These are phyloP conservation scores for Drosophila pectinifera DNA, from an alignment of 1,140 invertebrate species.

Conservation along the genomic window DNA sequence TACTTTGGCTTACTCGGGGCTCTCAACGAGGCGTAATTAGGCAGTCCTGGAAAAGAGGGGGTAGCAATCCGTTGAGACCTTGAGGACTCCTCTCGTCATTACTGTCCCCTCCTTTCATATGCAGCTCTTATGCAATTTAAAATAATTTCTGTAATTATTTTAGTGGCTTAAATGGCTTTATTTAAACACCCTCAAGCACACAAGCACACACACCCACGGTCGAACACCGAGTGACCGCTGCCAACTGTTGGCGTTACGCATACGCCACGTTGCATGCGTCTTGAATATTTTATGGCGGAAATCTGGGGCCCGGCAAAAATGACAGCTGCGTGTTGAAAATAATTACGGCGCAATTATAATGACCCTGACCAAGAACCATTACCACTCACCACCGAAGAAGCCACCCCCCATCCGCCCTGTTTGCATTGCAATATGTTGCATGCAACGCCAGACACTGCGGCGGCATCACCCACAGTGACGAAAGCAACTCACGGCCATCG, in stretches of 20 bases:
- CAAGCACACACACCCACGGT: constrained; percentile 1
- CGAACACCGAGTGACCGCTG: constrained; percentile 17
- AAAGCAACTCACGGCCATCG: constrained; percentile 41
- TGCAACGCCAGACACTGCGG: constrained; percentile 62
- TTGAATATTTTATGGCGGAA: constrained; percentile 68
- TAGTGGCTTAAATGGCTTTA: constrained; percentile 69
- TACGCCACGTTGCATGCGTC: constrained; percentile 63
- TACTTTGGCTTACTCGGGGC: background rate
- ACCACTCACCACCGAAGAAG: constrained; percentile 13
- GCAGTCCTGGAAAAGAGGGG: background rate
- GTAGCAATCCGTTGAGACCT: constrained; percentile 12
- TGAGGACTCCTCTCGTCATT: constrained; percentile 2
- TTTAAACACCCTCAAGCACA: constrained; percentile 42
- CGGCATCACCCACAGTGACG: constrained; percentile 49
- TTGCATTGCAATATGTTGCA: constrained; percentile 66
- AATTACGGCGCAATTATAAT: constrained; percentile 67
- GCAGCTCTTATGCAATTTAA: constrained; percentile 73
- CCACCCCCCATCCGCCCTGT: constrained; percentile 3
- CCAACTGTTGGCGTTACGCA: constrained; percentile 51
- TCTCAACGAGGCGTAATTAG: background rate
- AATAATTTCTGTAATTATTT: constrained; percentile 81
- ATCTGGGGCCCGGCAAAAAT: constrained; percentile 53
- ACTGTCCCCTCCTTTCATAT: constrained; percentile 22
- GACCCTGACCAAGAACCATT: constrained; percentile 51
- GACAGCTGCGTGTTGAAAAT: constrained; percentile 76